phyloP scores from a whole-genome alignment of 2,113 vertebrate genomes.

The Takifugu flavidus region DNA sequence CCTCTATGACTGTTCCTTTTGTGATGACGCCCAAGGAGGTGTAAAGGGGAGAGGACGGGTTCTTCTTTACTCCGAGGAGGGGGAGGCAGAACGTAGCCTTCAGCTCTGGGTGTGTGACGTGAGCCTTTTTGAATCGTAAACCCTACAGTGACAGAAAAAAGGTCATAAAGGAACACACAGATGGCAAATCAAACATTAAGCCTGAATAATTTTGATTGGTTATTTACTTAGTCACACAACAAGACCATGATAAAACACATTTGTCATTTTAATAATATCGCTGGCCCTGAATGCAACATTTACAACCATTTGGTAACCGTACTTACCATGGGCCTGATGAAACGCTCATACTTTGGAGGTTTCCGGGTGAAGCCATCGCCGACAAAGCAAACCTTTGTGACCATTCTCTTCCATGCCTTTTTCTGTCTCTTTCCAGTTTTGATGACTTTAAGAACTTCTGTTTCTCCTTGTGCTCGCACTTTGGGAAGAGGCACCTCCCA shows the following conservation, averaged over 20 bases:
- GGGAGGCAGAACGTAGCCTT: slow-evolving; percentile 97
- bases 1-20: slow-evolving; percentile 93
- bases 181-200: no score
- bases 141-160: slow-evolving; percentile 71
- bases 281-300: neutral
- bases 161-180: neutral
- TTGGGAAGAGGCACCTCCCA: slow-evolving; percentile 98
- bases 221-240: no score
- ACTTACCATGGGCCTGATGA: slow-evolving; percentile 96
- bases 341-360: slow-evolving; percentile 96
- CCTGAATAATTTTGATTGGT: no score
- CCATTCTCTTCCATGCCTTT: slow-evolving; percentile 99
- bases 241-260: no score
- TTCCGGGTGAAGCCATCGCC: slow-evolving; percentile 97
- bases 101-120: slow-evolving; percentile 95
- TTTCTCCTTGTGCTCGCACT: slow-evolving; percentile 95
- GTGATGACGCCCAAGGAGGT: slow-evolving; percentile 96
- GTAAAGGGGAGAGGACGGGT: slow-evolving; percentile 94
- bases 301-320: neutral
- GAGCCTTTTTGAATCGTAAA: slow-evolving; percentile 95
- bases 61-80: slow-evolving; percentile 97
- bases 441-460: slow-evolving; percentile 94
- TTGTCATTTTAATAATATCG: neutral
- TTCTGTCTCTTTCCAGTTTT: slow-evolving; percentile 95
- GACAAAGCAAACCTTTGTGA: slow-evolving; percentile 98